Conservation (phyloP, 1,140 invertebrate genomes). For the Lepidurus packardi region DNA sequence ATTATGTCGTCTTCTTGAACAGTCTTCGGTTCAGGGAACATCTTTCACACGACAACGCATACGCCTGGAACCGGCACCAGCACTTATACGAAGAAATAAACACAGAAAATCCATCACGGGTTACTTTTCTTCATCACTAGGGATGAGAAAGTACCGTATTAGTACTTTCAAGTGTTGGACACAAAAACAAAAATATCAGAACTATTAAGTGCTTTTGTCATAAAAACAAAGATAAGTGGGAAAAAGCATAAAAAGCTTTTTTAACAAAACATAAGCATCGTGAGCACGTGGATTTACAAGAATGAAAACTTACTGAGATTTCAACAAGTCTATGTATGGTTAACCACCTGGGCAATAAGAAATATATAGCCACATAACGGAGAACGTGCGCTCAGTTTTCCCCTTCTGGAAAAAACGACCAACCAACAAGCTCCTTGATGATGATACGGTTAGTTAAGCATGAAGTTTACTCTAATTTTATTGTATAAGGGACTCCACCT, state of each 20-base stretch:
- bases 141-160: no score
- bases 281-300: not conserved
- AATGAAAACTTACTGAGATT: not conserved
- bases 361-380: not conserved
- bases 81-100: not conserved
- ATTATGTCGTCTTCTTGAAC: constrained; percentile 19
- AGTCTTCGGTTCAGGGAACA: constrained; percentile 9
- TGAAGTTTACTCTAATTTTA: constrained; percentile 7
- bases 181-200: no score
- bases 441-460: constrained; percentile 14
- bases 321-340: no score
- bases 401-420: not conserved
- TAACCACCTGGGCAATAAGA: no score
- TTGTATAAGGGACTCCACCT: not conserved
- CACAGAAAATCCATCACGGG: not conserved
- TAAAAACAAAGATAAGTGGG: no score
- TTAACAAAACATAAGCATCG: not conserved
- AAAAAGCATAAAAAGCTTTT: not conserved
- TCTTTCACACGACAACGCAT: not conserved
- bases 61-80: no score
- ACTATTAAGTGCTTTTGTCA: no score
- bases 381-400: not conserved
- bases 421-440: not conserved
- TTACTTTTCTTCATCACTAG: not conserved
- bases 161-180: no score